phyloP scores from a whole-genome alignment of 2,888 invertebrate species.

The Thera obeliscata region DNA sequence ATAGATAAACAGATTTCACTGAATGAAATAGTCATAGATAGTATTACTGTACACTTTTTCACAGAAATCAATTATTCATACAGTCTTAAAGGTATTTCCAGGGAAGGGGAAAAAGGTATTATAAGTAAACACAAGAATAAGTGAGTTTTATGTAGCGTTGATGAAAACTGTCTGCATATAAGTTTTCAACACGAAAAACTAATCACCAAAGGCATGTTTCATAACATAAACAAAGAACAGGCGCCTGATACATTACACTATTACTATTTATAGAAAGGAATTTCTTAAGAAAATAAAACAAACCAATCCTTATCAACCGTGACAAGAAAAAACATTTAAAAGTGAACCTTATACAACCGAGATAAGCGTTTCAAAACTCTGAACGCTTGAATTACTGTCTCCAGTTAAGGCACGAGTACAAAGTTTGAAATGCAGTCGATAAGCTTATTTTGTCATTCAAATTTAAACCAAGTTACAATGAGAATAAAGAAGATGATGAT shows the following conservation, averaged over 20 bases:
- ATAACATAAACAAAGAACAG: conserved; percentile 47
- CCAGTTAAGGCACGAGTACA: conserved; percentile 19
- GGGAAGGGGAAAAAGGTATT: not conserved
- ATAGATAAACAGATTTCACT: conserved; percentile 2
- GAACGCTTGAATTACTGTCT: conserved; percentile 11
- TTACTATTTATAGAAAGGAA: conserved; percentile 78
- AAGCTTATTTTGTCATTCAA: conserved; percentile 34
- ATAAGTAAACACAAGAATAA: not conserved
- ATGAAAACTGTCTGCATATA: conserved; percentile 30
- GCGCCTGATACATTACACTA: conserved; percentile 62
- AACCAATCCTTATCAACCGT: conserved; percentile 44
- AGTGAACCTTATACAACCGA: conserved; percentile 25
- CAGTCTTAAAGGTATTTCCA: not conserved
- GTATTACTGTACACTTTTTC: not conserved
- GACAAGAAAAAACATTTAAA: conserved; percentile 16
- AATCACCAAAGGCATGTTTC: conserved; percentile 31
- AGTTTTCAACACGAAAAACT: conserved; percentile 33
- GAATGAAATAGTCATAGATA: conserved; percentile 1
- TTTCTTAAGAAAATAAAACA: conserved; percentile 75
- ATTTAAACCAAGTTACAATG: conserved; percentile 45
- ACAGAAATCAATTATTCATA: not conserved
- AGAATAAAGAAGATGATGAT: conserved; percentile 24
- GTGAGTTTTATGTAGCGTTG: not conserved
- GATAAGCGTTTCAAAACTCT: conserved; percentile 20
- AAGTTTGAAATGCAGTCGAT: conserved; percentile 32